A percentile compares a stretch with the other conserved stretches of the same genome.
These are phyloP conservation scores for Macrocentrus cingulum DNA, from an alignment of 1,140 invertebrate genomes.

Conservation along the genomic window DNA sequence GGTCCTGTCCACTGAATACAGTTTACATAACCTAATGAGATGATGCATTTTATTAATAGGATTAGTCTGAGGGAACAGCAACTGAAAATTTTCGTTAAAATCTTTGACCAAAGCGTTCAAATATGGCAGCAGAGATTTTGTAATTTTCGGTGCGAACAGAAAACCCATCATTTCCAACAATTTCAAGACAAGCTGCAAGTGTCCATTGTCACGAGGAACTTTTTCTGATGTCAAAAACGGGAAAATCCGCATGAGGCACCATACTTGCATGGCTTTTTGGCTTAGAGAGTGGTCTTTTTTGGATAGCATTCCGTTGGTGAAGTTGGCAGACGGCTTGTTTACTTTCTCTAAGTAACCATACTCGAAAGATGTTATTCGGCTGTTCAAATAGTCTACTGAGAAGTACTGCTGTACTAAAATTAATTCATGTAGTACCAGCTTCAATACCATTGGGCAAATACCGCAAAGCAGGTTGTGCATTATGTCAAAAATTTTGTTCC, in stretches of 20 bases:
- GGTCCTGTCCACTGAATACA: slow-evolving; percentile 25
- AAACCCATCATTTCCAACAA: slow-evolving; percentile 39
- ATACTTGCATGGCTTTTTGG: slow-evolving; percentile 39
- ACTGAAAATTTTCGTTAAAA: neutral
- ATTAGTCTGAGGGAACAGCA: neutral
- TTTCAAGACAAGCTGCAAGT: slow-evolving; percentile 31
- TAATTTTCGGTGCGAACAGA: slow-evolving; percentile 31
- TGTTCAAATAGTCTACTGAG: slow-evolving; percentile 27
- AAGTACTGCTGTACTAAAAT: slow-evolving; percentile 21
- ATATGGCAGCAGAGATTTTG: slow-evolving; percentile 27
- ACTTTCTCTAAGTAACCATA: slow-evolving; percentile 32
- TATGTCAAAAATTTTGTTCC: slow-evolving; percentile 32
- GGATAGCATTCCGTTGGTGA: slow-evolving; percentile 28
- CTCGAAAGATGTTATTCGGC: slow-evolving; percentile 28
- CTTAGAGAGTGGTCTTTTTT: slow-evolving; percentile 30
- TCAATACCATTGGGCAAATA: slow-evolving; percentile 28
- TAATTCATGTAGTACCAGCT: slow-evolving; percentile 27
- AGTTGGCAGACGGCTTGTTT: slow-evolving; percentile 39
- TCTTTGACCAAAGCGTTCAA: neutral
- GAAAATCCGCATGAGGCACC: slow-evolving; percentile 31
- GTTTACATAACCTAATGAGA: slow-evolving; percentile 22
- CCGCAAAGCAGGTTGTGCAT: slow-evolving; percentile 33
- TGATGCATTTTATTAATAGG: slow-evolving; percentile 27
- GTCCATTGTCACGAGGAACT: slow-evolving; percentile 26
- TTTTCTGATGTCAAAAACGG: slow-evolving; percentile 35